These are phyloP conservation scores for Hyperoplus immaculatus DNA, from an alignment of 2,797 vertebrate genomes.

Conservation along the genomic window DNA sequence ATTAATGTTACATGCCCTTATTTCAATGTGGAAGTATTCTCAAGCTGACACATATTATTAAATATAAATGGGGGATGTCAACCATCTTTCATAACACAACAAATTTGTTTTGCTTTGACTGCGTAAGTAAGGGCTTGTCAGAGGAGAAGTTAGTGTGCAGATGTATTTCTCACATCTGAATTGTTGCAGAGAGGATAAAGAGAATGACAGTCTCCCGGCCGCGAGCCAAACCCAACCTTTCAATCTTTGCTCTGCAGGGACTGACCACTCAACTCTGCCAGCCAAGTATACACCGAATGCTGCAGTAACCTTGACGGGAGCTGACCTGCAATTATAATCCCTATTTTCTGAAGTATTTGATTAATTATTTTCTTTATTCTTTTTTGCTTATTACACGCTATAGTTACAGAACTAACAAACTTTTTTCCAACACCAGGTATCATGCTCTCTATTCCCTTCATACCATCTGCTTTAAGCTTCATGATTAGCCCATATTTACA, in stretches of 20 bases:
- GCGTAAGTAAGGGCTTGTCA: constrained; percentile 21
- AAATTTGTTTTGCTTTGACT: constrained; percentile 45
- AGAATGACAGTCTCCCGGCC: constrained; percentile 68
- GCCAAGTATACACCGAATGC: constrained; percentile 61
- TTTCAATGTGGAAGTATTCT: constrained; percentile 31
- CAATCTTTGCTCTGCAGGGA: constrained; percentile 73
- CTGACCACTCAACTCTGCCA: constrained; percentile 69
- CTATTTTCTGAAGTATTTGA: constrained; percentile 49
- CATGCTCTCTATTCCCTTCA: background rate
- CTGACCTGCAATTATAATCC: constrained; percentile 67
- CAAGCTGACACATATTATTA: constrained; percentile 45
- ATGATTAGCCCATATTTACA: constrained; percentile 22
- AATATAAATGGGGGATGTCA: constrained; percentile 56
- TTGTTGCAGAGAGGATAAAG: constrained; percentile 45
- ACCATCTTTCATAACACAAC: constrained; percentile 50
- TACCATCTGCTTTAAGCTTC: constrained; percentile 7
- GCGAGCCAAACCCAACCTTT: constrained; percentile 71
- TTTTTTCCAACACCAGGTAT: constrained; percentile 16
- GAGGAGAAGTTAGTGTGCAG: constrained; percentile 17
- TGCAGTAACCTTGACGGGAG: constrained; percentile 81
- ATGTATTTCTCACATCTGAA: constrained; percentile 28
- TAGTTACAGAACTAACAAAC: background rate
- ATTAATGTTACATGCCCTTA: constrained; percentile 32
- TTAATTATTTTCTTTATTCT: background rate
- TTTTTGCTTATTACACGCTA: constrained; percentile 16